A percentile compares a stretch with the other conserved stretches of the same genome.
phyloP scores from a whole-genome alignment of 2,113 vertebrate species.

The Podarcis cretensis region DNA sequence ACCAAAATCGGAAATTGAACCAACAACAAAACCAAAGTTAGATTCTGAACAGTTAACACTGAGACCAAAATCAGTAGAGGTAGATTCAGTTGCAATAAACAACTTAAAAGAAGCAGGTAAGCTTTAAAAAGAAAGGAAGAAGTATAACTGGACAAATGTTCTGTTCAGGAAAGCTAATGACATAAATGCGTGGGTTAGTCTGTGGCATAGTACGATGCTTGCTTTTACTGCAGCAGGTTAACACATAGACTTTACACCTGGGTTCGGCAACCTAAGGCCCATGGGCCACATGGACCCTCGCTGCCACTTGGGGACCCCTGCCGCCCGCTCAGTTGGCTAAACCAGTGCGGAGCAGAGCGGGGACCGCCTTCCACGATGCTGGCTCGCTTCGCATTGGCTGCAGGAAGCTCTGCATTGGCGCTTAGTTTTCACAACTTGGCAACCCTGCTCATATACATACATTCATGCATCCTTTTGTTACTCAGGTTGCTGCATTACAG shows the following conservation, averaged over 20 bases:
- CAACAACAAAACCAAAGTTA: slow-evolving; percentile 79
- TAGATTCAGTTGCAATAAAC: slow-evolving; percentile 74
- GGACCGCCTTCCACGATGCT: too few relatives aligned
- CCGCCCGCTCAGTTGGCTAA: too few relatives aligned
- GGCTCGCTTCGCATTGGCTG: too few relatives aligned
- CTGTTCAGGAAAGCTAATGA: not conserved
- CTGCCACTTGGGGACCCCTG: too few relatives aligned
- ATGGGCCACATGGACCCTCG: too few relatives aligned
- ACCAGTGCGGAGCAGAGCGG: too few relatives aligned
- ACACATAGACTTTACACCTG: too few relatives aligned
- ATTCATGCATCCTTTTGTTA: not conserved
- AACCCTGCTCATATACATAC: not conserved
- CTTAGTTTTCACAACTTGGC: not conserved
- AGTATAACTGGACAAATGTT: not conserved
- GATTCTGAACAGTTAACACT: slow-evolving; percentile 75
- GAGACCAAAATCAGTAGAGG: slow-evolving; percentile 86
- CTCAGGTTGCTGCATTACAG: not conserved
- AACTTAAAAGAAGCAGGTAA: slow-evolving; percentile 79
- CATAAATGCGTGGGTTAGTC: not conserved
- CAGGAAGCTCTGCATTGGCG: too few relatives aligned
- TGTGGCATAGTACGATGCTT: not conserved
- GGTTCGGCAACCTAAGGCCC: too few relatives aligned
- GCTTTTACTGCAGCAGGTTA: too few relatives aligned
- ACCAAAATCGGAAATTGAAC: slow-evolving; percentile 88
- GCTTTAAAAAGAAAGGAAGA: slow-evolving; percentile 13